Evolutionary conservation across 2,888 invertebrate genomes (phyloP), one percentile per base, ranked within the genome.

Genomic region (Tortrix viridana): DNA sequence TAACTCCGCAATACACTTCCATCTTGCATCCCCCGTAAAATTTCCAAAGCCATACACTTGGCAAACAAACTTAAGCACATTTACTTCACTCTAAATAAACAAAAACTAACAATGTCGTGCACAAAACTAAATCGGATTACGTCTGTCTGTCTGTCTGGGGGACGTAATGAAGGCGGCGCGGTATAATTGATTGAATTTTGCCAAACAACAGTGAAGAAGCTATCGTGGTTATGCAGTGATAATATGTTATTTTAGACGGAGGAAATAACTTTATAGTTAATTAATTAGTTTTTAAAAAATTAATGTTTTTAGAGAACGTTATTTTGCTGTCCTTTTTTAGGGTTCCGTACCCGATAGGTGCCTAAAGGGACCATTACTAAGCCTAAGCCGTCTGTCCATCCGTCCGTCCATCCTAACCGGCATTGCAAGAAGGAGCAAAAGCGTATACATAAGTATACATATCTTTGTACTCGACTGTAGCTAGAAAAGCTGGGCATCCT

Each of bases 121-220:
- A 65, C 69, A 60, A 65, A 20, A 52, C 26, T 69, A 77, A 81
- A 84, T 80, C 76, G 74, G 79, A 82, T 84, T 81, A 81, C 65
- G 72, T 70, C 69, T 69, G 76, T 75, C 75, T 73, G 78, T 72
- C 71, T 75, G 71, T 67, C 67, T 71, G 71, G 72, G 70, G 70
- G 66, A 71, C 69, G 71, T 74, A 80, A 78, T 75, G 76, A 76
- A 79, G 69, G 70, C 68, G 53, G 68, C 67, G 68, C 67, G 62
- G 69, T 71, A 78, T 79, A 69, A 69, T 72, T 80, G 78, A 85
- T 81, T 80, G 72, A 74, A 75, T 81, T 77, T 69, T 63, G 68
- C 59, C 70, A 60, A 70, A 74, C 70, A 72, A 73, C 69, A 61
- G 68, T 65, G 69, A 61, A 60, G 67, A 65, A 70, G 70, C 44